Conservation (phyloP, 2,888 invertebrate species). For the Orthosia gothica region DNA sequence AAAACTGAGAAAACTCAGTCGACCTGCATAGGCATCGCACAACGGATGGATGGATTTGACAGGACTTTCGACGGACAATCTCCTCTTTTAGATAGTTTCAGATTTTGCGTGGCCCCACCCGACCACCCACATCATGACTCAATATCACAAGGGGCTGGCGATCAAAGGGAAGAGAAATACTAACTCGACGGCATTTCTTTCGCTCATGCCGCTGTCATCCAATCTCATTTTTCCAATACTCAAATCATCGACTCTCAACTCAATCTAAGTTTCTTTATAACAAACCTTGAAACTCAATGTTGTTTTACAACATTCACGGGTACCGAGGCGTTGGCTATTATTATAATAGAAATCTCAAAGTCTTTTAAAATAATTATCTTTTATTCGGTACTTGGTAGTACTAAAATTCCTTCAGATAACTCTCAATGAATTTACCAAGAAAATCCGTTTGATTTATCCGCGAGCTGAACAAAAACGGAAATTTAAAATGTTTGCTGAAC, state of each 20-base stretch:
- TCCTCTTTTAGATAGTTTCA: background rate
- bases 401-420: background rate
- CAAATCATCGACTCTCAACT: background rate
- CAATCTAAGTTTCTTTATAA: slow-evolving; percentile 13
- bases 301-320: background rate
- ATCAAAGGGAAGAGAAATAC: background rate
- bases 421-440: slow-evolving; percentile 9
- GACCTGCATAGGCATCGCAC: background rate
- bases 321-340: background rate
- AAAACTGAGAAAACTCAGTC: too few relatives aligned
- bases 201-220: background rate
- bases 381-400: background rate
- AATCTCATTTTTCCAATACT: slow-evolving; percentile 12
- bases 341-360: slow-evolving; percentile 18
- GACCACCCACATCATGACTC: too few relatives aligned
- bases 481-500: slow-evolving; percentile 36
- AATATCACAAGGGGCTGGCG: background rate
- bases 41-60: background rate
- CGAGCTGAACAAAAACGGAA: slow-evolving; percentile 28
- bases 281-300: background rate
- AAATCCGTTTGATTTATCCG: slow-evolving; percentile 35
- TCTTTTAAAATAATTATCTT: slow-evolving; percentile 28
- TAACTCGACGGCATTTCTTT: background rate
- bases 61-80: background rate
- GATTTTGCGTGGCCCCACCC: background rate